phyloP scores from a whole-genome alignment of 2,888 invertebrate species.

The Andricus quercusramuli region DNA sequence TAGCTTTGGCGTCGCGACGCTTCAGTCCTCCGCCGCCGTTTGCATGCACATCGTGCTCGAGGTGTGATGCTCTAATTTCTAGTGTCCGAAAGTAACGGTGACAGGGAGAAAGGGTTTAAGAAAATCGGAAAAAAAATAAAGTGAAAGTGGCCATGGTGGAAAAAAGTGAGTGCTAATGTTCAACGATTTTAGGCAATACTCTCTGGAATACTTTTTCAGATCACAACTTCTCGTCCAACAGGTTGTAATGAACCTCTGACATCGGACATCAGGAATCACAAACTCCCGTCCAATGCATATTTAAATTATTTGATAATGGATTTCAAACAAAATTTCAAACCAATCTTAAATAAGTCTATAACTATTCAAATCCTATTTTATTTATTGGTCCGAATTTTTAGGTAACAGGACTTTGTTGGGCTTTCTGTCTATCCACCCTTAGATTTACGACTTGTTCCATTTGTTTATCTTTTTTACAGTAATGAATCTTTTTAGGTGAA shows the following conservation, averaged over 20 bases:
- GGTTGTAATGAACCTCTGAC: conserved; percentile 22
- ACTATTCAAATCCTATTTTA: not conserved
- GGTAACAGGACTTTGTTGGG: too few species aligned
- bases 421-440: too few species aligned
- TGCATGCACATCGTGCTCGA: conserved; percentile 52
- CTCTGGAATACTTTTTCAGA: conserved; percentile 4
- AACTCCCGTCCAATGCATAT: not conserved
- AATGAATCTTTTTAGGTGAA: too few species aligned
- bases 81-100: conserved; percentile 50
- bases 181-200: not conserved
- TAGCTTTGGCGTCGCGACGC: conserved; percentile 70
- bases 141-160: conserved; percentile 69
- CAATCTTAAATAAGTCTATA: not conserved
- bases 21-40: conserved; percentile 71
- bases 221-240: conserved; percentile 10
- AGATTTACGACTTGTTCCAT: too few species aligned
- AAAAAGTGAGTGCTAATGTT: conserved; percentile 72
- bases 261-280: not conserved
- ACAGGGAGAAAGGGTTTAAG: conserved; percentile 43
- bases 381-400: too few species aligned
- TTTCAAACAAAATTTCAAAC: not conserved
- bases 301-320: not conserved
- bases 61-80: conserved; percentile 53
- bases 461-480: too few species aligned
- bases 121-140: conserved; percentile 42